phyloP scores from a whole-genome alignment of 2,797 vertebrate genomes.

The Catamblyrhynchus diadema region DNA sequence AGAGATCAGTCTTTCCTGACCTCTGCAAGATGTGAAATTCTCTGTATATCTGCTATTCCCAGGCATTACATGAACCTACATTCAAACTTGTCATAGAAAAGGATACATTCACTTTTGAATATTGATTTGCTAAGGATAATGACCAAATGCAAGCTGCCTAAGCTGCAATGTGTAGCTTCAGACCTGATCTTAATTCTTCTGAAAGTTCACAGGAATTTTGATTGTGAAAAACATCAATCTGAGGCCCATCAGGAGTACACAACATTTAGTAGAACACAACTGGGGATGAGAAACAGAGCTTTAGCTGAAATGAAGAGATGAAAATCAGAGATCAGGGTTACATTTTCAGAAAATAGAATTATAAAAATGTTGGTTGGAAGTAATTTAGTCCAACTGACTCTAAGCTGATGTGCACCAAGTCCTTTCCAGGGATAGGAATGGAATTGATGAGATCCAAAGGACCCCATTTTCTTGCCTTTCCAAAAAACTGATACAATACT shows the following conservation, averaged over 20 bases:
- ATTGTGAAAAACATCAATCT: background rate
- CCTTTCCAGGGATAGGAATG: background rate
- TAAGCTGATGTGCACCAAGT: background rate
- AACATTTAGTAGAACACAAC: background rate
- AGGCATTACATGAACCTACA: background rate
- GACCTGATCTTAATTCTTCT: background rate
- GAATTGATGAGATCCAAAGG: background rate
- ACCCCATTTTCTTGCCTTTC: background rate
- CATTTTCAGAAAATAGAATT: background rate
- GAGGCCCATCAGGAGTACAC: background rate
- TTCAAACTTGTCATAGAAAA: background rate
- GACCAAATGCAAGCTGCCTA: background rate
- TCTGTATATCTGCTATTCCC: background rate
- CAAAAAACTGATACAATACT: background rate
- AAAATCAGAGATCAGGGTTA: background rate
- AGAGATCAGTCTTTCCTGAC: background rate
- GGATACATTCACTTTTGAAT: background rate
- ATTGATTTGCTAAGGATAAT: background rate
- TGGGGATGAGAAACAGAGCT: background rate
- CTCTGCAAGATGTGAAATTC: background rate
- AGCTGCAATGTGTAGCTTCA: background rate
- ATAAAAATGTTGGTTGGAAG: background rate
- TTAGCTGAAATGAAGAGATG: background rate
- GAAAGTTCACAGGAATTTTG: background rate
- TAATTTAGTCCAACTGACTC: background rate